phyloP scores from a whole-genome alignment of 1,140 invertebrate genomes.

The Dendroctonus valens region DNA sequence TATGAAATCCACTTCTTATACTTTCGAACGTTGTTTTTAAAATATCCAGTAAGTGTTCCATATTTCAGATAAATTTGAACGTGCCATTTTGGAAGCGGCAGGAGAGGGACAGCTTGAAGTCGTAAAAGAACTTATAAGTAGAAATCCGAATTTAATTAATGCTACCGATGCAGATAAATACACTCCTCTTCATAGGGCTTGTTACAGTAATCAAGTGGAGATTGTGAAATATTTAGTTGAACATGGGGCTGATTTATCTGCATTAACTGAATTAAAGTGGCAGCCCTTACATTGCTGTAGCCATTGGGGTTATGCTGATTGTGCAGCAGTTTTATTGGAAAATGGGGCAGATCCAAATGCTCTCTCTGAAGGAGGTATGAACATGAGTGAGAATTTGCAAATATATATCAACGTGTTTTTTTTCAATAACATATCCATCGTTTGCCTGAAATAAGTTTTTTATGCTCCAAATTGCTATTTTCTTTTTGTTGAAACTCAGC shows the following conservation, averaged over 20 bases:
- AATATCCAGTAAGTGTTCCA: no score
- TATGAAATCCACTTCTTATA: no score
- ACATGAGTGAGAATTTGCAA: not conserved
- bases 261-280: constrained; percentile 84
- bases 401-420: not conserved
- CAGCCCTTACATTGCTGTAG: constrained; percentile 89
- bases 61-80: constrained; percentile 62
- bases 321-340: constrained; percentile 72
- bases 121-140: constrained; percentile 62
- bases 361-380: constrained; percentile 71
- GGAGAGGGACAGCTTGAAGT: constrained; percentile 74
- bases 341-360: constrained; percentile 89
- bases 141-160: constrained; percentile 64
- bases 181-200: constrained; percentile 87
- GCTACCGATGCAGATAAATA: constrained; percentile 85
- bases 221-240: constrained; percentile 75
- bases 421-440: not conserved
- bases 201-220: constrained; percentile 81
- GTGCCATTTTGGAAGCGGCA: constrained; percentile 76
- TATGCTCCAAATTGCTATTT: no score
- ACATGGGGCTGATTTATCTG: constrained; percentile 70
- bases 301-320: constrained; percentile 85
- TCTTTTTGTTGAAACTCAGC: no score
- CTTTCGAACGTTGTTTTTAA: no score
- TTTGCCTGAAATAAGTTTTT: no score